Evolutionary conservation across 1,140 invertebrate genomes (phyloP).

Genomic region (Drosophila subpulchrella): DNA sequence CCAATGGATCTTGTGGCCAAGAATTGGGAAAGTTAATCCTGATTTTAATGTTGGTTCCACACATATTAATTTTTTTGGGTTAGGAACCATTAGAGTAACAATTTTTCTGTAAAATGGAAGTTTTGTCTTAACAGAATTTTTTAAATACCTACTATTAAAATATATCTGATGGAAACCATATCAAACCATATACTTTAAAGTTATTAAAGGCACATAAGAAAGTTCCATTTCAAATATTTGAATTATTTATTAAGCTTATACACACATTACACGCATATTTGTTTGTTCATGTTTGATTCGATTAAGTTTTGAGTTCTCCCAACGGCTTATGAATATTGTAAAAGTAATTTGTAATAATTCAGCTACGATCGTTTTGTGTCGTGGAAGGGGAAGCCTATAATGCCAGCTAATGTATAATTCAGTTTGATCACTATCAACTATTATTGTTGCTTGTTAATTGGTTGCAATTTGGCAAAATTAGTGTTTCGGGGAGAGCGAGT

Average conservation of each 20-base stretch:
- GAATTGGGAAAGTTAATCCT: too few relatives aligned
- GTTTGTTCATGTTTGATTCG: slow-evolving; percentile 24
- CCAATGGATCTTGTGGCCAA: background rate
- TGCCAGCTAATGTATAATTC: slow-evolving; percentile 36
- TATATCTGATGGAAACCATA: too few relatives aligned
- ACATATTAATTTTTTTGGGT: too few relatives aligned
- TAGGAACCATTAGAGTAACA: too few relatives aligned
- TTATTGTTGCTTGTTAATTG: slow-evolving; percentile 51
- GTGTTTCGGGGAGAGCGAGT: slow-evolving; percentile 14
- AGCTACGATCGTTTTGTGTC: slow-evolving; percentile 8
- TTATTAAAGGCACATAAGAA: background rate
- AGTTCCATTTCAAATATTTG: slow-evolving; percentile 25
- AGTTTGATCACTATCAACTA: slow-evolving; percentile 39
- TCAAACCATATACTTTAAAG: too few relatives aligned
- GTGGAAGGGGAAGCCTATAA: slow-evolving; percentile 21
- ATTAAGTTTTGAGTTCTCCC: slow-evolving; percentile 41
- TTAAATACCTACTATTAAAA: too few relatives aligned
- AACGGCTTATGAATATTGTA: slow-evolving; percentile 41
- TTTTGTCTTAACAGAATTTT: too few relatives aligned
- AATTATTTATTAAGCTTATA: slow-evolving; percentile 64
- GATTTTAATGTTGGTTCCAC: too few relatives aligned
- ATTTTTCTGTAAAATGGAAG: too few relatives aligned
- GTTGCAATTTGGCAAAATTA: slow-evolving; percentile 35
- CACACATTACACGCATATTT: slow-evolving; percentile 59
- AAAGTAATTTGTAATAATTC: slow-evolving; percentile 33